Evolutionary conservation across 2,888 invertebrate species (phyloP).

Genomic region (Plemyria rubiginata): DNA sequence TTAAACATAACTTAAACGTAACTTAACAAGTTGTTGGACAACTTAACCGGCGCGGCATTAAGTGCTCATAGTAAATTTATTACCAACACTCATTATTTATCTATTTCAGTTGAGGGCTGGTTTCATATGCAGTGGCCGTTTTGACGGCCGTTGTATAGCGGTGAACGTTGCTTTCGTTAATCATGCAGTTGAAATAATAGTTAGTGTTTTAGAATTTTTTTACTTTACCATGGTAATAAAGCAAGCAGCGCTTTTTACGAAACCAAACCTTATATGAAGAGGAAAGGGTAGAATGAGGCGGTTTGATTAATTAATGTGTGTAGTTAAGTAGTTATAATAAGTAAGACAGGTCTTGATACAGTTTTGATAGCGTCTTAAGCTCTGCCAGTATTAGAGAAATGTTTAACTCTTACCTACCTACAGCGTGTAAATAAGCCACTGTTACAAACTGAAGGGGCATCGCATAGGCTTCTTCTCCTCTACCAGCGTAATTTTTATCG

Average conservation of each 20-base stretch:
- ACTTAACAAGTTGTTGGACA: conserved; percentile 43
- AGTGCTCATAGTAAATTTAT: conserved; percentile 62
- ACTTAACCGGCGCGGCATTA: conserved; percentile 50
- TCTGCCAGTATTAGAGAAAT: background rate
- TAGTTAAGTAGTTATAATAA: conserved; percentile 21
- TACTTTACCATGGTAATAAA: background rate
- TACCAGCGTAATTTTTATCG: no score
- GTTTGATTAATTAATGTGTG: conserved; percentile 37
- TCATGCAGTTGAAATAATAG: no score
- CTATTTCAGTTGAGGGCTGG: conserved; percentile 42
- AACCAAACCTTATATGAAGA: conserved; percentile 18
- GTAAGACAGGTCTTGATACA: conserved; percentile 15
- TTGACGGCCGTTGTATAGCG: background rate
- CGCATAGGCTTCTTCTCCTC: no score
- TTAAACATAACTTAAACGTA: conserved; percentile 40
- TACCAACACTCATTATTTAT: conserved; percentile 56
- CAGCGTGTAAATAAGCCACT: background rate
- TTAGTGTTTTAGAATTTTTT: no score
- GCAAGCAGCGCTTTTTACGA: background rate
- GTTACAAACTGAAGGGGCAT: background rate
- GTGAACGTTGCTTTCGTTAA: no score
- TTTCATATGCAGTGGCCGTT: background rate
- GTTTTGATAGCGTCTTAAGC: conserved; percentile 12
- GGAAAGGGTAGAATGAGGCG: conserved; percentile 21
- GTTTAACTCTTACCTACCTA: background rate